Conservation (phyloP, 2,113 vertebrate species). For the Antechinus stuartii region DNA sequence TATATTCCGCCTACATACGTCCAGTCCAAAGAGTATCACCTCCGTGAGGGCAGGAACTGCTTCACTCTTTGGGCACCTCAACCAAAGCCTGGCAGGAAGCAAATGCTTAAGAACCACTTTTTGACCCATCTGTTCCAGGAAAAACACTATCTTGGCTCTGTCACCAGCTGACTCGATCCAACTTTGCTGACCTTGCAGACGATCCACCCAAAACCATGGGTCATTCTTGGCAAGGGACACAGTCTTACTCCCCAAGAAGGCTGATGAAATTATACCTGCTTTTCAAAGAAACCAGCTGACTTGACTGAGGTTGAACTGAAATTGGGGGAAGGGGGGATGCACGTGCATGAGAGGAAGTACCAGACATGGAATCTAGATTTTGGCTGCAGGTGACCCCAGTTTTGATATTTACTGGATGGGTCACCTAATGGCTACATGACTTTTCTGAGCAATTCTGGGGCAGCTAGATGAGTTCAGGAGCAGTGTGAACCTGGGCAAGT, state of each 20-base stretch:
- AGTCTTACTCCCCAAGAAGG: constrained; percentile 4
- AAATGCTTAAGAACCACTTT: no score
- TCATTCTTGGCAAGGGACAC: neutral
- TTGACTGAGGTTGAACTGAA: neutral
- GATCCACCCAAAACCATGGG: neutral
- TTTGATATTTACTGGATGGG: neutral
- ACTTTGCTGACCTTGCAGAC: no score
- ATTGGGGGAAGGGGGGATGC: neutral
- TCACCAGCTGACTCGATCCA: no score
- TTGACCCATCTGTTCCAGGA: no score
- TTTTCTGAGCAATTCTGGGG: neutral
- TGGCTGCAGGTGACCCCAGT: neutral
- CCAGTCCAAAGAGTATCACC: no score
- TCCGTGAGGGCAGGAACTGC: no score
- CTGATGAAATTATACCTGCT: neutral
- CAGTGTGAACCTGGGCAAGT: no score
- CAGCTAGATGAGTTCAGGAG: no score
- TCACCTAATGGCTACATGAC: neutral
- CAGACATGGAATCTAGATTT: neutral
- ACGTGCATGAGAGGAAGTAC: neutral
- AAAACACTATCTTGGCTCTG: no score
- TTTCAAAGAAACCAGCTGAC: constrained; percentile 2
- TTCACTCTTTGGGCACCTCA: no score
- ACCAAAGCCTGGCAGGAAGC: no score
- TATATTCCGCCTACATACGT: no score